Base-by-base conservation (phyloP, 1,140 invertebrate species). In the Teleogryllus occipitalis region DNA sequence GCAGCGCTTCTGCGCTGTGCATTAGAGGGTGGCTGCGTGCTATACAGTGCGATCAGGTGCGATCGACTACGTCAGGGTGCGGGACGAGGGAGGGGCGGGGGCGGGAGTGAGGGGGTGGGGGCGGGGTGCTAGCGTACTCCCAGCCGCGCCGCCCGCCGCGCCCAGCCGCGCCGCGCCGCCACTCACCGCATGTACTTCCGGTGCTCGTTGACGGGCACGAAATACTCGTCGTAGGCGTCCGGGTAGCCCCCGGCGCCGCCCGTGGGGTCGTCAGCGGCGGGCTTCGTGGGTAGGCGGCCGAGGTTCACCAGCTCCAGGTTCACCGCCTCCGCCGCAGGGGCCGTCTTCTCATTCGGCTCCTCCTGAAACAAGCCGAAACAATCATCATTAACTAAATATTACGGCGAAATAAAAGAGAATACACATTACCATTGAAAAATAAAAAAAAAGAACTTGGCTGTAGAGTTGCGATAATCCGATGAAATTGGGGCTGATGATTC, bases 141-240 rank as follows among this genome's bases (percentile, higher is more conserved):
- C 10, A 72, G 18, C 10, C 18, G 18, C 54, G 18, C 10, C 8
- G 18, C 18, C 10, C 54, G 18, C 8, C 18, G 54, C 8, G 18
- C 18, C 18, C 8, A 8, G 10, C 54, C 54, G 18, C 18, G 18
- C 18, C 21, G n/a, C 8, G 8, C 14, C 12, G 54, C 14, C 48
- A 48, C 87, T 87, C 88, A 94, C 93, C 93, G 93, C 87, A 94
- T 94, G 84, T 91, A 94, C 87, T 95, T 95, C 84, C 91, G 90
- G 85, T 94, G 93, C 83, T 95, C 92, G 84, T 95, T 94, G 73
- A 95, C 93, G 54, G 93, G 93, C 78, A 95, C 93, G 85, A 95
- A 95, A 85, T 94, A 95, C 82, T 94, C 93, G 81, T 94, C 93
- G 84, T 94, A 94, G 22, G 92, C 90, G 85, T 93, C 92, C 48